These are phyloP conservation scores for Pelmatolapia mariae DNA, from an alignment of 2,113 vertebrate species.

Conservation along the genomic window DNA sequence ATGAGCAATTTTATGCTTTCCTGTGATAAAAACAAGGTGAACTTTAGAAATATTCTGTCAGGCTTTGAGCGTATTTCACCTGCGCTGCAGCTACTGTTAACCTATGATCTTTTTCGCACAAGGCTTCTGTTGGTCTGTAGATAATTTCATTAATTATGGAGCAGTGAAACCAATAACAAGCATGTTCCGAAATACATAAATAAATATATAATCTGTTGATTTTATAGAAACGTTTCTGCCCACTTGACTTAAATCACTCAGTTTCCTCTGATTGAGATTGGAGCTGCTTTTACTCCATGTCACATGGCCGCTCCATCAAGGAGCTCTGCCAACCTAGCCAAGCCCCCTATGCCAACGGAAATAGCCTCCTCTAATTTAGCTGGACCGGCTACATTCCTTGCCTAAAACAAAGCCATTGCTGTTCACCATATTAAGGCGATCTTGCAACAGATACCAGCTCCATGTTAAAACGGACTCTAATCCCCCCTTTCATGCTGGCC, in stretches of 20 bases:
- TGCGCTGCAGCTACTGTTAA: background rate
- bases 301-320: background rate
- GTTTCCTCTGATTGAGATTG: background rate
- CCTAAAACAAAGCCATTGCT: slow-evolving; percentile 56
- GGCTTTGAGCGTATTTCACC: background rate
- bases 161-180: background rate
- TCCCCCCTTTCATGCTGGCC: slow-evolving; percentile 40
- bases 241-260: background rate
- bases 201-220: background rate
- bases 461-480: slow-evolving; percentile 36
- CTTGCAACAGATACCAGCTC: slow-evolving; percentile 56
- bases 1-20: background rate
- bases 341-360: slow-evolving; percentile 30
- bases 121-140: background rate
- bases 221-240: background rate
- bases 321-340: slow-evolving; percentile 23
- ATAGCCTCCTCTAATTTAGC: slow-evolving; percentile 40
- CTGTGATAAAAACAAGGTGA: background rate
- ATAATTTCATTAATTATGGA: background rate
- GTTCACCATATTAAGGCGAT: slow-evolving; percentile 55
- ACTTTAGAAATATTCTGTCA: background rate
- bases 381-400: slow-evolving; percentile 45
- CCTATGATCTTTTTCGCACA: background rate
- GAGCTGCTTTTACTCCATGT: background rate
- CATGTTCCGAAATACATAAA: background rate